Base-by-base conservation (phyloP, 2,797 vertebrate genomes). In the Myotis daubentonii region DNA sequence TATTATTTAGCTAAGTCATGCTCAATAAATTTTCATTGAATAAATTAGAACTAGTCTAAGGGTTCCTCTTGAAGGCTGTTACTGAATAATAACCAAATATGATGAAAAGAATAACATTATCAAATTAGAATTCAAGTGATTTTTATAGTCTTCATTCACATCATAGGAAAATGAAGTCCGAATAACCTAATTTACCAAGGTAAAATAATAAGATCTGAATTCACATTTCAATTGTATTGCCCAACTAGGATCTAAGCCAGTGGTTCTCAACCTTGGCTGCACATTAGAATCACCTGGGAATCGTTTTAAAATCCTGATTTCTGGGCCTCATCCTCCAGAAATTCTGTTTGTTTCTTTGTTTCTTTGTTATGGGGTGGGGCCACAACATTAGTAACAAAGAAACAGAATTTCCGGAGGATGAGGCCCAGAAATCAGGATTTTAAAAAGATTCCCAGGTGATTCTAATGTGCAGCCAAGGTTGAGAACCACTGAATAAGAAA, bases 171-270 rank as follows among this genome's bases (percentile, higher is more conserved):
- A 38, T 41, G 44, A 49, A 89, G 47, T 57, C 25, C 28, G 41
- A 85, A 36, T 47, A 75, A 92, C 10, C 8, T 89, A 33, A 79
- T 44, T 86, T 78, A 72, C 25, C 53, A 82, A 85, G 38, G 13
- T 66, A 91, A 76, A 86, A 93, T 9, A 74, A 15, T 53, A 94
- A 79, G 6, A 60, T 36, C 16, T 89, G 62, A 90, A 75, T 72
- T 33, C n/a, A 87, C 25, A 6, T 66, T 47, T 70, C 90, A 94
- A 70, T 2, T 71, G n/a, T 80, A 41, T 28, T 65, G 57, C 13
- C 49, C 25, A 78, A n/a, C 15, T 84, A 68, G 93, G 53, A 87
- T 25, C n/a, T 57, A 90, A 44, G 44, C 10, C 44, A 44, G 44
- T 44, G 44, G 44, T 44, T 44, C 44, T 44, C 44, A 44, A 44